Conservation (phyloP, 2,888 invertebrate genomes). For the Polydrusus pterygomalis region DNA sequence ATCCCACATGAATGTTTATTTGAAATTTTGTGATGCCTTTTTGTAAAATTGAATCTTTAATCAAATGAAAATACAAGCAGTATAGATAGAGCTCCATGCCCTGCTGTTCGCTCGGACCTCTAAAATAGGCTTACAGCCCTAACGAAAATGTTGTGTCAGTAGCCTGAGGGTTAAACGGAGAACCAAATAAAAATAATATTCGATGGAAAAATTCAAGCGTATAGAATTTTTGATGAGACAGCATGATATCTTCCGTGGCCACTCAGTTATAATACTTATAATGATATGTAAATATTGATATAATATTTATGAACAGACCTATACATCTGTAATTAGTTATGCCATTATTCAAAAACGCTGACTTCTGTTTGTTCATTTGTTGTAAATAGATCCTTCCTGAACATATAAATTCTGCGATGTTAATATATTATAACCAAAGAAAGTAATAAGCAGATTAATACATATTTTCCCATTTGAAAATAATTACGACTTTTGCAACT, state of each 20-base stretch:
- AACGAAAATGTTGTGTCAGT: slow-evolving; percentile 52
- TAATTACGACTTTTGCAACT: no score
- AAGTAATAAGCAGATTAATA: no score
- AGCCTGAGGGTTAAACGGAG: slow-evolving; percentile 36
- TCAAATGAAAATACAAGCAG: slow-evolving; percentile 52
- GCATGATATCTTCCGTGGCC: slow-evolving; percentile 11
- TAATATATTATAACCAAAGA: no score
- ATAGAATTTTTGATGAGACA: slow-evolving; percentile 48
- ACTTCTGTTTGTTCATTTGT: no score
- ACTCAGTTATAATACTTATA: slow-evolving; percentile 27
- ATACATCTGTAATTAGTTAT: neutral
- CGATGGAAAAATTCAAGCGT: slow-evolving; percentile 32
- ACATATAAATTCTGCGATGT: no score
- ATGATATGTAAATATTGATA: slow-evolving; percentile 22
- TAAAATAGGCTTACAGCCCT: slow-evolving; percentile 44
- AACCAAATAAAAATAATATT: slow-evolving; percentile 48
- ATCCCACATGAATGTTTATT: slow-evolving; percentile 52
- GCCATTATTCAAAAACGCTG: neutral
- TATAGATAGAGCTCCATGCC: slow-evolving; percentile 33
- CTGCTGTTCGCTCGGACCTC: slow-evolving; percentile 45
- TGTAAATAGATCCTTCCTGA: no score
- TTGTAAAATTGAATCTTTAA: slow-evolving; percentile 56
- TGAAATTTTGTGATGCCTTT: slow-evolving; percentile 52
- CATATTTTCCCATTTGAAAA: no score
- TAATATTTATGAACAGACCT: neutral